Conservation (phyloP, 2,797 vertebrate genomes). For the Erithacus rubecula region DNA sequence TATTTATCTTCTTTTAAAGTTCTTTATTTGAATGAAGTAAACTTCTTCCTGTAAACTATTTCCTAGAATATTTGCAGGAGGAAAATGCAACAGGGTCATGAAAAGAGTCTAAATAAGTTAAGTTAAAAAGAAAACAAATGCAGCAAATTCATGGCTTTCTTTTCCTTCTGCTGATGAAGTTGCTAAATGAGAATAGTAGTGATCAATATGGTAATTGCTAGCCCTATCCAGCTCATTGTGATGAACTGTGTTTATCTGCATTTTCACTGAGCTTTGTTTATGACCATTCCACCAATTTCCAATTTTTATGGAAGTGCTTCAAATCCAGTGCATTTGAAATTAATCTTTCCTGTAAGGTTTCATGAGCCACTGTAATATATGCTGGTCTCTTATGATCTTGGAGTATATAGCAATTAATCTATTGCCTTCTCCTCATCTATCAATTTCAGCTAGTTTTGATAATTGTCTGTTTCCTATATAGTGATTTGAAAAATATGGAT, state of each 20-base stretch:
- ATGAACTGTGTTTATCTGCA: not conserved
- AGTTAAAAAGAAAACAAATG: not conserved
- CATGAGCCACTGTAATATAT: not conserved
- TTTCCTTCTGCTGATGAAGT: not conserved
- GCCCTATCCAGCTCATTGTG: not conserved
- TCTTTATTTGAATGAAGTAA: not conserved
- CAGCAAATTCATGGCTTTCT: not conserved
- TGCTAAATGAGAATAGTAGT: not conserved
- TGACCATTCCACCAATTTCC: not conserved
- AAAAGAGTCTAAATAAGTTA: not conserved
- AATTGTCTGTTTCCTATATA: not conserved
- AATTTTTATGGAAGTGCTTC: not conserved
- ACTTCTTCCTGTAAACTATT: not conserved
- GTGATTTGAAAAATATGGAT: not conserved
- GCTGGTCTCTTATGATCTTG: not conserved
- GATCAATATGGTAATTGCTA: not conserved
- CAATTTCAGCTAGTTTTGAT: not conserved
- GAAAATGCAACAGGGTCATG: not conserved
- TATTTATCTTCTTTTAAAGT: not conserved
- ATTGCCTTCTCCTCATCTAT: not conserved
- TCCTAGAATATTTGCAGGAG: not conserved
- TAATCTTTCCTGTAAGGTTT: not conserved
- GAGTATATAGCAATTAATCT: not conserved
- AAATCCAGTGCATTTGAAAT: not conserved
- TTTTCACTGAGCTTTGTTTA: slow-evolving; percentile 17